Evolutionary conservation across 2,888 invertebrate species (phyloP).

Genomic region (Dexiosoma caninum): DNA sequence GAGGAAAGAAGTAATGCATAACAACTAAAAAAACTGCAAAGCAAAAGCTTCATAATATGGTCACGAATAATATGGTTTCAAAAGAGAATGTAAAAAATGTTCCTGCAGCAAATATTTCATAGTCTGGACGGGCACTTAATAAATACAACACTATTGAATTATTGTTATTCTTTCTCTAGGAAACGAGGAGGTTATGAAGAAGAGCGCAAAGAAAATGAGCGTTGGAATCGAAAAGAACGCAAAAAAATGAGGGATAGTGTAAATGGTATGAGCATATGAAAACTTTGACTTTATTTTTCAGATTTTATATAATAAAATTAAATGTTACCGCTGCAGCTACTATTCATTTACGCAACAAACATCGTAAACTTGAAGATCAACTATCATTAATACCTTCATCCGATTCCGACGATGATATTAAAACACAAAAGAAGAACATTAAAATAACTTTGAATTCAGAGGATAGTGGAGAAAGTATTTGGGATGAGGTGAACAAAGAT

Average conservation of each 20-base stretch:
- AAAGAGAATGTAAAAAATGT: too few relatives aligned
- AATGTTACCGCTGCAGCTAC: conserved; percentile 67
- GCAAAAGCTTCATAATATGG: too few relatives aligned
- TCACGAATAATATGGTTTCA: too few relatives aligned
- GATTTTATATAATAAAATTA: background rate
- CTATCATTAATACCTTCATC: conserved; percentile 69
- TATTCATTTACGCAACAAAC: conserved; percentile 71
- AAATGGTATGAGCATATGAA: conserved; percentile 72
- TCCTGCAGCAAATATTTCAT: too few relatives aligned
- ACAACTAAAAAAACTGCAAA: too few relatives aligned
- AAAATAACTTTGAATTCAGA: conserved; percentile 13
- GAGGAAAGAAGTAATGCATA: too few relatives aligned
- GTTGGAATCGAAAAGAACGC: conserved; percentile 75
- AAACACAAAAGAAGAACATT: conserved; percentile 3
- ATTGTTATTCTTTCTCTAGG: conserved; percentile 66
- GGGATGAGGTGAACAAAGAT: conserved; percentile 65
- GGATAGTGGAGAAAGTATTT: conserved; percentile 56
- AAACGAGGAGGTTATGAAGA: conserved; percentile 77
- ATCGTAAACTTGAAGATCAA: conserved; percentile 69
- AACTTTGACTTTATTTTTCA: too few relatives aligned
- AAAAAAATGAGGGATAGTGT: conserved; percentile 75
- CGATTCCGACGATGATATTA: conserved; percentile 70
- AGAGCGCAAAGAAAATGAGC: conserved; percentile 74
- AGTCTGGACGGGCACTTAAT: too few relatives aligned
- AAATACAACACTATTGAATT: background rate